These are phyloP conservation scores for Gryllus bimaculatus DNA, from an alignment of 1,140 invertebrate species.

Conservation along the genomic window DNA sequence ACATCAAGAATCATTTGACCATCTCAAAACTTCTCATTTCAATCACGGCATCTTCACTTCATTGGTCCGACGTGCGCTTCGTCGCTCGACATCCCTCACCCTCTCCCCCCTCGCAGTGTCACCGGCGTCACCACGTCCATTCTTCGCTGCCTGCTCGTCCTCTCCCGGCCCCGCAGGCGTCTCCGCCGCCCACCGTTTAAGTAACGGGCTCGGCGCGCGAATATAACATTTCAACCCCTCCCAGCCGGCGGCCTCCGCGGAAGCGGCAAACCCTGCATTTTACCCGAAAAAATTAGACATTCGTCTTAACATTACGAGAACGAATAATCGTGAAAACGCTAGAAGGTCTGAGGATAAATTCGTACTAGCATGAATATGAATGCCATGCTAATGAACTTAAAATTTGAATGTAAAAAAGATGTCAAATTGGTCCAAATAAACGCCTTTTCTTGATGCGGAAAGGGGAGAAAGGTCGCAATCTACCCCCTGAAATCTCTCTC, in stretches of 20 bases:
- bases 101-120: neutral
- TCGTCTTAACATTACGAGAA: neutral
- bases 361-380: neutral
- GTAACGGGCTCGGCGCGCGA: neutral
- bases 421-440: slow-evolving; percentile 5
- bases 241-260: no score
- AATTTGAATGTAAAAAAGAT: neutral
- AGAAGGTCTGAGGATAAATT: neutral
- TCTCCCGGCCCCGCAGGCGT: neutral
- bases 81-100: neutral
- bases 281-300: neutral
- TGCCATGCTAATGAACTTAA: neutral
- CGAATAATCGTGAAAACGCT: neutral
- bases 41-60: no score
- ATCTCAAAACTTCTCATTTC: no score
- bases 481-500: neutral
- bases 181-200: neutral
- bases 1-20: no score
- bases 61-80: no score
- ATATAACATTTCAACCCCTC: neutral
- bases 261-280: neutral
- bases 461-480: neutral
- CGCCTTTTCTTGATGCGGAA: neutral
- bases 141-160: neutral
- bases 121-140: neutral